Evolutionary conservation across 2,888 invertebrate species (phyloP).

Genomic region (Panzeria rudis): DNA sequence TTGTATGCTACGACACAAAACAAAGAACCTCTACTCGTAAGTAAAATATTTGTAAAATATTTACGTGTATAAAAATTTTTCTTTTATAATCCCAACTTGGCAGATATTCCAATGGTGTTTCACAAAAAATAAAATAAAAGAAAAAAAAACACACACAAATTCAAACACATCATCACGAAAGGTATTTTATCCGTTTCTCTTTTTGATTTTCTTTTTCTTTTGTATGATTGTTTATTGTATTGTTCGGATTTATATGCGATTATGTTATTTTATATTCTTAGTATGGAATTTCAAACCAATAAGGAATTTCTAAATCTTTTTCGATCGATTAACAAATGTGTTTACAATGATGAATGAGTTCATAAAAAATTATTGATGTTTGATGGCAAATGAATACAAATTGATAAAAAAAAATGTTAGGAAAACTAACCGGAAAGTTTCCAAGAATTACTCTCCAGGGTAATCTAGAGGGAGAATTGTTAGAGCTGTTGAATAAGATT

Average conservation of each 20-base stretch:
- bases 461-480: neutral
- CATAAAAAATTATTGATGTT: constrained; percentile 35
- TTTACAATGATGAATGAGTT: constrained; percentile 48
- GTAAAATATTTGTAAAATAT: too few relatives aligned
- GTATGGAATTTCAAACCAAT: constrained; percentile 62
- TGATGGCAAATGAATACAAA: constrained; percentile 37
- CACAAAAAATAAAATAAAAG: neutral
- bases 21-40: constrained; percentile 3
- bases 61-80: constrained; percentile 38
- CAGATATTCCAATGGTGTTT: constrained; percentile 19
- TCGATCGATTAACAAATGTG: constrained; percentile 22
- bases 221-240: constrained; percentile 13
- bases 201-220: constrained; percentile 27
- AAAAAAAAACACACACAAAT: neutral
- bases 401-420: neutral
- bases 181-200: constrained; percentile 30
- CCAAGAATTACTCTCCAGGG: neutral
- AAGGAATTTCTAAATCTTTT: constrained; percentile 56
- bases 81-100: constrained; percentile 28
- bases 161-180: constrained; percentile 28
- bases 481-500: too few relatives aligned
- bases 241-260: constrained; percentile 32
- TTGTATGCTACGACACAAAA: constrained; percentile 39
- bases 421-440: neutral
- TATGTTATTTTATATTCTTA: constrained; percentile 47